A percentile compares a stretch with the other conserved stretches of the same genome.
Conservation (phyloP, 2,113 vertebrate genomes). For the Atherinomorus stipes region DNA sequence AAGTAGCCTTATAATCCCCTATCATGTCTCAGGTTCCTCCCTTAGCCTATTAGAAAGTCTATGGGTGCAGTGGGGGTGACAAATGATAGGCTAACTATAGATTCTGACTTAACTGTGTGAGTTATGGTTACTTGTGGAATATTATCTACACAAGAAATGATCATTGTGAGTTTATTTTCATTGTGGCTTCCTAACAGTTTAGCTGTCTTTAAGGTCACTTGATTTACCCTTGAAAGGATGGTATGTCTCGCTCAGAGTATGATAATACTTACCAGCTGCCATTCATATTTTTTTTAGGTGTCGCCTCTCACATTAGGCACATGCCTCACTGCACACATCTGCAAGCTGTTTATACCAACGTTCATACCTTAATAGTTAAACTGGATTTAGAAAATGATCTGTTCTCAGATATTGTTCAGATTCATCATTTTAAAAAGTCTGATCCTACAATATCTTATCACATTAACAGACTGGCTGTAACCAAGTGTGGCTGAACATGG, state of each 20-base stretch:
- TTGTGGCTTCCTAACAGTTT: neutral
- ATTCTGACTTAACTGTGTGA: neutral
- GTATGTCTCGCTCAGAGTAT: neutral
- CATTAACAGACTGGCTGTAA: slow-evolving; percentile 33
- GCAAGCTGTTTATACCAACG: neutral
- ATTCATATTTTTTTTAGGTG: slow-evolving; percentile 8
- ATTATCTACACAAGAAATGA: neutral
- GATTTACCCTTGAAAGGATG: neutral
- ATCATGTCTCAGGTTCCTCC: slow-evolving; percentile 50
- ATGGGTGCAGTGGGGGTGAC: slow-evolving; percentile 1
- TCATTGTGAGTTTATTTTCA: slow-evolving; percentile 1
- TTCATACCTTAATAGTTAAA: neutral
- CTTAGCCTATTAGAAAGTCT: slow-evolving; percentile 33
- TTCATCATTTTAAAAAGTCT: neutral
- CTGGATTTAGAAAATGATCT: neutral
- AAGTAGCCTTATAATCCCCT: slow-evolving; percentile 49
- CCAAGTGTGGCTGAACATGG: slow-evolving; percentile 12
- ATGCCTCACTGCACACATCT: slow-evolving; percentile 9
- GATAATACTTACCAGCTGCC: neutral
- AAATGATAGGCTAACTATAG: slow-evolving; percentile 36
- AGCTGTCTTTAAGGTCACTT: slow-evolving; percentile 2
- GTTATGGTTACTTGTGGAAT: neutral
- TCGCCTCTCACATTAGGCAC: neutral
- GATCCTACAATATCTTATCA: slow-evolving; percentile 42
- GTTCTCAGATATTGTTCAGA: neutral